Base-by-base conservation (phyloP, 2,797 vertebrate species). In the Geotrypetes seraphini region DNA sequence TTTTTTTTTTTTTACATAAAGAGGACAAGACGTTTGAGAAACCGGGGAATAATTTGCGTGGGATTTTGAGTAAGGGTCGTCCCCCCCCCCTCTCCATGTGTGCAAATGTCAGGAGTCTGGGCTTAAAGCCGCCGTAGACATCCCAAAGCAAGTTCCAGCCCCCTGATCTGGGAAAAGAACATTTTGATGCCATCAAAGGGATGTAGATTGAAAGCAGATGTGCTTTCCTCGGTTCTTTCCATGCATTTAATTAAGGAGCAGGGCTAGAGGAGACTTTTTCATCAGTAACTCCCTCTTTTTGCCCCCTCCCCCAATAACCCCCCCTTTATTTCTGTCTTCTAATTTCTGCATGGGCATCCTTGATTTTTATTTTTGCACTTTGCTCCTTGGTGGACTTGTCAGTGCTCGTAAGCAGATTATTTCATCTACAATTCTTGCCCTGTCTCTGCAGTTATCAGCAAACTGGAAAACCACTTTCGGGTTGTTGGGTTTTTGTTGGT, bases 161-260 rank as follows among this genome's bases (percentile, higher is more conserved):
- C 69, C 79, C 78, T 66, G 39, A 86, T 90, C 91, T 87, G 87
- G 84, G 84, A 84, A 90, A 90, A 91, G 87, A 89, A 88, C 90
- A 92, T 88, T n/a, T 92, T 92, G 90, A 93, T 92, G 93, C 90
- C 92, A 92, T 97, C 93, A 97, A 97, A 97, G 92, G 75, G 64
- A 78, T 69, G 64, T 63, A 69, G 86, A 96, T 93, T 92, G 87
- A 89, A 93, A 91, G 87, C 93, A 97, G 91, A 97, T 97, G 93
- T 91, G 78, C 58, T 68, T 73, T 76, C 66, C 74, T 71, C 49
- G 58, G 84, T 65, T 84, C 85, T 89, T 90, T 95, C 90, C 86
- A 86, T 89, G 89, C 86, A 89, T 92, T 95, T 96, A 92, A 97
- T 96, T 92, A 96, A 93, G 86, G 83, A 87, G 64, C 80, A 74